Evolutionary conservation across 2,113 vertebrate genomes (phyloP).

Genomic region (Erythrocercus mccallii): DNA sequence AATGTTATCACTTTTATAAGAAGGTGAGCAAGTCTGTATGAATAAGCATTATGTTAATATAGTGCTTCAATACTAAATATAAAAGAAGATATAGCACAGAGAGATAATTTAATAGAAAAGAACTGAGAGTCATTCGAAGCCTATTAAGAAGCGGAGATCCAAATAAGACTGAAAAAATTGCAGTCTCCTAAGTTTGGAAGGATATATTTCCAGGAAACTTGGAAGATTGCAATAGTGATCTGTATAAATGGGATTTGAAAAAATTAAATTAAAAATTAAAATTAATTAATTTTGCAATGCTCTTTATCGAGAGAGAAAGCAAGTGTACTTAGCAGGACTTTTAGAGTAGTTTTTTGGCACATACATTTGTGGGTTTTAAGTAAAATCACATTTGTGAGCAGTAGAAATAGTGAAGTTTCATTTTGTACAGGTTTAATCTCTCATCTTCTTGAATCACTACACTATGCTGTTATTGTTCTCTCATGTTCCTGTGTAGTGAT

Average conservation of each 20-base stretch:
- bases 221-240: not conserved
- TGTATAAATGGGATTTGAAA: not conserved
- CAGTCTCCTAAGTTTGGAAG: not conserved
- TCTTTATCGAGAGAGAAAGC: not conserved
- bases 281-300: not conserved
- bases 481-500: not conserved
- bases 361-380: not conserved
- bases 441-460: not conserved
- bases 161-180: not conserved
- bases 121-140: not conserved
- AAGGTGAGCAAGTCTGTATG: not conserved
- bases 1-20: not conserved
- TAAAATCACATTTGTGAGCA: not conserved
- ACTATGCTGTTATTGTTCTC: fast-evolving
- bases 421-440: not conserved
- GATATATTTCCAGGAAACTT: not conserved
- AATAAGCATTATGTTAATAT: not conserved
- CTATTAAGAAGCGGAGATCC: not conserved
- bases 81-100: not conserved
- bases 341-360: not conserved
- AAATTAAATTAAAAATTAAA: too few relatives aligned
- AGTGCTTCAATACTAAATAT: not conserved
- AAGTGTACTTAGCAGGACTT: not conserved
- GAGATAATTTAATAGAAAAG: not conserved
- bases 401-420: not conserved